Base-by-base conservation (phyloP, 2,113 vertebrate genomes). In the Indicator maculatus region DNA sequence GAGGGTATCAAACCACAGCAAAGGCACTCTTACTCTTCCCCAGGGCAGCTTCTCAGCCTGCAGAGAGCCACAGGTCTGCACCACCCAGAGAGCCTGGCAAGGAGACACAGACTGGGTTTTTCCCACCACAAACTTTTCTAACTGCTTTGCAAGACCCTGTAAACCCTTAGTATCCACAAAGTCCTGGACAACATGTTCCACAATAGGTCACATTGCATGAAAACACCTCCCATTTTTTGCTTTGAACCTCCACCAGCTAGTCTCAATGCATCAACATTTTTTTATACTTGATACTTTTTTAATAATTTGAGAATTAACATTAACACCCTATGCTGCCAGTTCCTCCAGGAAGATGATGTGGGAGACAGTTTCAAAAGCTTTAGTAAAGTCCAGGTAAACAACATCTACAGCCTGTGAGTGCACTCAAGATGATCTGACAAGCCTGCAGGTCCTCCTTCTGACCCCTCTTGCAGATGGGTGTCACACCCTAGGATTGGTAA, bases 31-130 rank as follows among this genome's bases (percentile, higher is more conserved):
- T 0, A 33, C 6, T 4, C 31, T 26, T 85, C 10, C 12, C 18
- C 38, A 61, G 20, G 19, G 13, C 31, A 53, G 20, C 20, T 28
- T 31, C 27, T 64, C 31, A 44, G 61, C 17, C 45, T 28, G 36
- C 26, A 64, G 15, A 31, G 27, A 82, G 31, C 65, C 1, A 0
- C 45, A 70, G 45, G 30, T 45, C 30, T 31, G 28, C 20, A 18
- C 14, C 64, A 31, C 76, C 44, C 18, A 50, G 16, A 38, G 6
- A 33, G 9, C 8, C 1, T 5, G 12, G n/a, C 61, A 77, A 9
- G 10, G 39, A 85, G 36, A 2, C 47, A 44, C 8, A 2, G 0
- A 9, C 8, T 31, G 7, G 8, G 8, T 5, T 27, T 45, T 19
- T 2, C 2, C 3, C 0, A 6, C 8, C 2, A 39, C 36, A 6